A percentile compares a stretch with the other conserved stretches of the same genome.
phyloP scores from a whole-genome alignment of 2,113 vertebrate species.

The Danionella cerebrum region DNA sequence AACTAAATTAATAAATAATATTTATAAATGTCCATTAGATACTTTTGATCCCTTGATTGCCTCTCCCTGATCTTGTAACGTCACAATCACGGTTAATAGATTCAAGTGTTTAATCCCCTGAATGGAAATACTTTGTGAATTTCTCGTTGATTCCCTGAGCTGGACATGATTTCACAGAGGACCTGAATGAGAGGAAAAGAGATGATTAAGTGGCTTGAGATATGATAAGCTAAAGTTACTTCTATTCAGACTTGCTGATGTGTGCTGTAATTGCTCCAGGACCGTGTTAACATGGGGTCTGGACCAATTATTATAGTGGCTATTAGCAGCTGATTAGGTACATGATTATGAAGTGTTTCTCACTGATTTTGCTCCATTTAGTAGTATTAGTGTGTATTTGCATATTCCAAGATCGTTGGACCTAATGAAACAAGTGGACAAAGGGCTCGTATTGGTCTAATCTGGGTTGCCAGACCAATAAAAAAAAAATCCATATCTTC shows the following conservation, averaged over 20 bases:
- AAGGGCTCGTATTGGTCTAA: background rate
- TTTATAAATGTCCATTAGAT: background rate
- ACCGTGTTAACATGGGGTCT: background rate
- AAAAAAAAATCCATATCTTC: no score
- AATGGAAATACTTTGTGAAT: slow-evolving; percentile 7
- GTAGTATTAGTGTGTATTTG: background rate
- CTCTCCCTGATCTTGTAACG: background rate
- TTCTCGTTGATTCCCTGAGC: background rate
- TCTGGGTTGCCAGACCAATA: background rate
- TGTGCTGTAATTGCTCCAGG: background rate
- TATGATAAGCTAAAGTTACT: background rate
- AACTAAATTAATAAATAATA: slow-evolving; percentile 1
- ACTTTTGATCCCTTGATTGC: background rate
- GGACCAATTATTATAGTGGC: background rate
- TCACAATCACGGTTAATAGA: background rate
- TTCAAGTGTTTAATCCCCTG: slow-evolving; percentile 1
- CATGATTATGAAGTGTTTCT: slow-evolving; percentile 16
- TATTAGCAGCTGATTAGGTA: background rate
- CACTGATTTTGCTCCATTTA: slow-evolving; percentile 1
- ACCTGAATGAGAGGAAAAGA: slow-evolving; percentile 1
- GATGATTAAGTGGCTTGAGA: background rate
- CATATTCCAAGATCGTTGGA: background rate
- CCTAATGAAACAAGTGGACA: background rate
- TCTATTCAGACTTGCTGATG: background rate
- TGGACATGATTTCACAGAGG: background rate